These are phyloP conservation scores for Drosophila aff. DNA, from an alignment of 1,140 invertebrate species.

Conservation along the genomic window DNA sequence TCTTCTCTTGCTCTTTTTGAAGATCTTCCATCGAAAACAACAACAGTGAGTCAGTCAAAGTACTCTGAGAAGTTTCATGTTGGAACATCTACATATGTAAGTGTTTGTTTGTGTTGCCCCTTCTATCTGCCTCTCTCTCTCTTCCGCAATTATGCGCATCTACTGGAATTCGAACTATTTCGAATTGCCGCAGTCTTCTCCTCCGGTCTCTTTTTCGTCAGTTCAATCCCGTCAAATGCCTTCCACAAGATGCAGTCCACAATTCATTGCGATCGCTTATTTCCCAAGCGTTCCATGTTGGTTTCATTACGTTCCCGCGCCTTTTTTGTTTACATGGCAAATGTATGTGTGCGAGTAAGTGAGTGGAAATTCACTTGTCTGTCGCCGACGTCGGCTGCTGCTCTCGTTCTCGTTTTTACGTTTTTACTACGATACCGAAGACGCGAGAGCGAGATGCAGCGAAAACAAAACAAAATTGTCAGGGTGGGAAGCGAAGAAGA, in stretches of 20 bases:
- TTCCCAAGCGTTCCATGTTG: slow-evolving; percentile 59
- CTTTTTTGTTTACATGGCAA: slow-evolving; percentile 42
- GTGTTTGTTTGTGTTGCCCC: not conserved
- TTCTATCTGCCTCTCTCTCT: not conserved
- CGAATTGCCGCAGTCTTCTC: slow-evolving; percentile 1
- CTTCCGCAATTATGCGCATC: slow-evolving; percentile 25
- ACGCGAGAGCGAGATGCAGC: slow-evolving; percentile 58
- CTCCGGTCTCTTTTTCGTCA: slow-evolving; percentile 1
- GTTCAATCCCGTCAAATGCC: not conserved
- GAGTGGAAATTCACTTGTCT: slow-evolving; percentile 74
- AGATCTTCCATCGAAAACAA: slow-evolving; percentile 7
- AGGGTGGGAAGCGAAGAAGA: slow-evolving; percentile 38
- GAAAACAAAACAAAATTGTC: slow-evolving; percentile 76
- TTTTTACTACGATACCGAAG: slow-evolving; percentile 69
- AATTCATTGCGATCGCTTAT: slow-evolving; percentile 28
- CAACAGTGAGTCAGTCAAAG: not conserved
- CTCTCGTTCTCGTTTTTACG: slow-evolving; percentile 67
- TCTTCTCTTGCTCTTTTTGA: not conserved
- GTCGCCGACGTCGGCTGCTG: slow-evolving; percentile 8
- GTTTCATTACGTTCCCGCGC: slow-evolving; percentile 66
- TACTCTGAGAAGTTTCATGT: not conserved
- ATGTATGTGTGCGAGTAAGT: slow-evolving; percentile 18
- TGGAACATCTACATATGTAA: not conserved
- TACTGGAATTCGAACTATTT: slow-evolving; percentile 46
- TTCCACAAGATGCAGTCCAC: slow-evolving; percentile 27